Percentiles rank a stretch among this genome's conserved stretches.
Evolutionary conservation across 1,140 invertebrate genomes (phyloP).

Genomic region (Drosophila ficusphila): DNA sequence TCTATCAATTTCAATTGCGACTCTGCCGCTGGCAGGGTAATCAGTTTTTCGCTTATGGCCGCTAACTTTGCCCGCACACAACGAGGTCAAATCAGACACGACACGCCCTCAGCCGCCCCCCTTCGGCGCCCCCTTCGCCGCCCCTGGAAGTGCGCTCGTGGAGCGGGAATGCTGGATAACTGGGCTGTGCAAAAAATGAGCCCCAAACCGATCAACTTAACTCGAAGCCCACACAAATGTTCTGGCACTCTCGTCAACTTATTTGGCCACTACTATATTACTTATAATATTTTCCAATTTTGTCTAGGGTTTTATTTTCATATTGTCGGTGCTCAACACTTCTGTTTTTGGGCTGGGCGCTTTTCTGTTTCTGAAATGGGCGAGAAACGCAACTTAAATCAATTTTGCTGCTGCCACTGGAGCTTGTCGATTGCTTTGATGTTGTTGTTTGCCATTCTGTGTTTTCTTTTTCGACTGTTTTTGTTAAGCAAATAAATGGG

Average conservation of each 20-base stretch:
- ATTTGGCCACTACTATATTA: no score
- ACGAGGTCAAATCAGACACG: slow-evolving; percentile 49
- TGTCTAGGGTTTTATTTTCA: no score
- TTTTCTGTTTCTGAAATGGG: slow-evolving; percentile 44
- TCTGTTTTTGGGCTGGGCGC: no score
- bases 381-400: slow-evolving; percentile 61
- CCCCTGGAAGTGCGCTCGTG: neutral
- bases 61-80: slow-evolving; percentile 51
- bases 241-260: no score
- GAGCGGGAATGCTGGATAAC: slow-evolving; percentile 31
- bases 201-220: neutral
- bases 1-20: slow-evolving; percentile 62
- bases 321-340: no score
- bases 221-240: no score
- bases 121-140: neutral
- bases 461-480: slow-evolving; percentile 5
- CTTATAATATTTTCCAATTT: no score
- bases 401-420: slow-evolving; percentile 51
- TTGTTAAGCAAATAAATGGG: slow-evolving; percentile 23
- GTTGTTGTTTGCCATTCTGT: slow-evolving; percentile 29
- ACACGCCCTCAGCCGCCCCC: slow-evolving; percentile 27
- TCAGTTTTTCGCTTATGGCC: slow-evolving; percentile 61
- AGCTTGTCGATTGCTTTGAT: slow-evolving; percentile 64
- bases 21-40: slow-evolving; percentile 55
- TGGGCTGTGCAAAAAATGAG: slow-evolving; percentile 57